Evolutionary conservation across 2,113 vertebrate genomes (phyloP).

Genomic region (Lophochroa leadbeateri): DNA sequence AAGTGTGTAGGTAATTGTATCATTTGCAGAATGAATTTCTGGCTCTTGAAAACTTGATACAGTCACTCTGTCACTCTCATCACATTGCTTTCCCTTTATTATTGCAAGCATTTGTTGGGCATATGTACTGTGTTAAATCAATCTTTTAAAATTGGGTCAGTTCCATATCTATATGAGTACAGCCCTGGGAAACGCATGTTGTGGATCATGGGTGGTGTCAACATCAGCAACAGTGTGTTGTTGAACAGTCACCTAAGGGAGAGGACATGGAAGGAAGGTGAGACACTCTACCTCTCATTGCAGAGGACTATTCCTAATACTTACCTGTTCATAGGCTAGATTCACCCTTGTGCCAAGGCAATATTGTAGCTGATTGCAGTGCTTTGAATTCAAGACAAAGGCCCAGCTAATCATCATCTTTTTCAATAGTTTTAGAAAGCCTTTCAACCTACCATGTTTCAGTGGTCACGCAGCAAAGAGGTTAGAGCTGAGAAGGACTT

Average conservation of each 20-base stretch:
- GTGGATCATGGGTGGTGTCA: not conserved
- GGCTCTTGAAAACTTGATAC: not conserved
- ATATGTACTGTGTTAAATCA: not conserved
- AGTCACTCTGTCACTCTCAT: not conserved
- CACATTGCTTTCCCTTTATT: not conserved
- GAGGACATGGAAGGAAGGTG: fast-evolving
- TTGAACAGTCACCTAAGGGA: not conserved
- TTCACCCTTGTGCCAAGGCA: not conserved
- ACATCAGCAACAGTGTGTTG: not conserved
- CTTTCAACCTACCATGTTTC: not conserved
- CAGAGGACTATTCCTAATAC: not conserved
- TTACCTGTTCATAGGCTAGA: not conserved
- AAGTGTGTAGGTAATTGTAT: not conserved
- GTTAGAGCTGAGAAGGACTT: not conserved
- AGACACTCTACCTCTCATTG: not conserved
- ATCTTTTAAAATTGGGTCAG: not conserved
- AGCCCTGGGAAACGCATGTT: not conserved
- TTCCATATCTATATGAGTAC: not conserved
- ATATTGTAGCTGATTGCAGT: not conserved
- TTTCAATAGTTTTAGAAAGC: not conserved
- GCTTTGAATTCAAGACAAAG: not conserved
- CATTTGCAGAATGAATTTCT: not conserved
- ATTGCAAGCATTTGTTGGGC: not conserved
- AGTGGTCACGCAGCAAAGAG: not conserved
- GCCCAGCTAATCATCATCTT: not conserved